Evolutionary conservation across 2,797 vertebrate species (phyloP), one percentile per base, ranked within the genome.

Genomic region (Lemur catta): DNA sequence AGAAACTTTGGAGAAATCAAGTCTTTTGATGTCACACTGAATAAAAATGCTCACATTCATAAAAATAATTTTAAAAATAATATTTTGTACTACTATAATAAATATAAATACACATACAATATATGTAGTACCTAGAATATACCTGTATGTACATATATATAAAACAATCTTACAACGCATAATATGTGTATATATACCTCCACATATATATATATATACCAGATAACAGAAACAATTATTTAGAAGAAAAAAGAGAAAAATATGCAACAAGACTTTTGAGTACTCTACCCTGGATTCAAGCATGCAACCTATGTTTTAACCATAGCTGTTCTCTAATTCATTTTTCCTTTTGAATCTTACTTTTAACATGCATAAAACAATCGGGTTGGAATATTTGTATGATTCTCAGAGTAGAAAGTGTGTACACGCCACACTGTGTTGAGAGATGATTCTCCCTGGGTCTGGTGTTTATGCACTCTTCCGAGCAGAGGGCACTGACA

Each of bases 1-100:
- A 89, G 69, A 78, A 82, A 65, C 8, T 81, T 89, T 46, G 55
- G 14, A 88, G 69, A 24, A 93, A 85, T 75, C 17, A 67, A 84
- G 28, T 57, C 30, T 48, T 13, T 46, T 33, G 43, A 71, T 38
- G 9, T 3, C 20, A 76, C 30, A 86, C 17, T 87, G 71, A 94
- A 57, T 78, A 24, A 78, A 41, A 72, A 63, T 61, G 7, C 2
- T 2, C 11, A 67, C 7, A 33, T 57, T 17, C 7, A 96, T 35
- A 61, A 86, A 79, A 84, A 71, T 76, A 78, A 52, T 50, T 91
- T 52, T 13, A 82, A 43, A 84, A 76, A 78, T 17, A 43, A 20
- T 35, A 82, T 67, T 41, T 82, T 75, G 9, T 43, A 48, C n/a
- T 69, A 35, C 28, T 59, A 0, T 35, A 76, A 92, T 76, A 84